A percentile compares a stretch with the other conserved stretches of the same genome.
phyloP scores from a whole-genome alignment of 2,797 vertebrate species.

The Pempheris klunzingeri region DNA sequence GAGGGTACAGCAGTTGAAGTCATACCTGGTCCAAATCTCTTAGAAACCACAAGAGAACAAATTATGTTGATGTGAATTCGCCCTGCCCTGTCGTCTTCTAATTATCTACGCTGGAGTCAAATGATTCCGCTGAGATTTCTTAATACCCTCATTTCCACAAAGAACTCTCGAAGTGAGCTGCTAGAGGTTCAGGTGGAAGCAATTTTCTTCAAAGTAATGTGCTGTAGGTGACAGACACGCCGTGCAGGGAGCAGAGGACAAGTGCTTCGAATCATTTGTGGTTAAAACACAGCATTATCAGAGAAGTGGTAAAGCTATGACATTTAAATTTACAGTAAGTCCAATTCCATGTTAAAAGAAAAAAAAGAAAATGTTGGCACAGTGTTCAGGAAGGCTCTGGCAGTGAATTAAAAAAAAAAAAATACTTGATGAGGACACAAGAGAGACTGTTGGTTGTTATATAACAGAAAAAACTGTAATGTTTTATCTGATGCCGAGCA shows the following conservation, averaged over 20 bases:
- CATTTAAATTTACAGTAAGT: not conserved
- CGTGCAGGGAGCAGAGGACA: not conserved
- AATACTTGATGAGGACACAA: slow-evolving; percentile 19
- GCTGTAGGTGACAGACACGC: slow-evolving; percentile 2
- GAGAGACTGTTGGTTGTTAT: slow-evolving; percentile 11
- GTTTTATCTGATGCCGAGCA: slow-evolving; percentile 36
- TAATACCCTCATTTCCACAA: slow-evolving; percentile 16
- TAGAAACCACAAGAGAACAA: not conserved
- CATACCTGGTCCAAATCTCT: slow-evolving; percentile 1
- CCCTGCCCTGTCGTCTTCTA: not conserved
- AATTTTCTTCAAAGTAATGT: slow-evolving; percentile 26
- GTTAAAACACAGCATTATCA: not conserved
- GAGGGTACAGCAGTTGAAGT: not conserved
- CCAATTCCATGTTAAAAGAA: not conserved
- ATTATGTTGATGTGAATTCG: slow-evolving; percentile 1
- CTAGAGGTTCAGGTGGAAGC: slow-evolving; percentile 45
- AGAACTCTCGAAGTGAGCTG: not conserved
- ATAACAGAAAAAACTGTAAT: slow-evolving; percentile 38
- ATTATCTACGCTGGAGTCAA: slow-evolving; percentile 28
- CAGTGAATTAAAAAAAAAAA: not conserved
- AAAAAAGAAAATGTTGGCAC: not conserved
- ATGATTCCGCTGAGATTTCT: slow-evolving; percentile 13
- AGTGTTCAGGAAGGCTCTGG: not conserved
- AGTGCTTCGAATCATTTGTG: not conserved
- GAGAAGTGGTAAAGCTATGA: not conserved